Evolutionary conservation across 1,140 invertebrate species (phyloP).

Genomic region (Zaprionus inermis): DNA sequence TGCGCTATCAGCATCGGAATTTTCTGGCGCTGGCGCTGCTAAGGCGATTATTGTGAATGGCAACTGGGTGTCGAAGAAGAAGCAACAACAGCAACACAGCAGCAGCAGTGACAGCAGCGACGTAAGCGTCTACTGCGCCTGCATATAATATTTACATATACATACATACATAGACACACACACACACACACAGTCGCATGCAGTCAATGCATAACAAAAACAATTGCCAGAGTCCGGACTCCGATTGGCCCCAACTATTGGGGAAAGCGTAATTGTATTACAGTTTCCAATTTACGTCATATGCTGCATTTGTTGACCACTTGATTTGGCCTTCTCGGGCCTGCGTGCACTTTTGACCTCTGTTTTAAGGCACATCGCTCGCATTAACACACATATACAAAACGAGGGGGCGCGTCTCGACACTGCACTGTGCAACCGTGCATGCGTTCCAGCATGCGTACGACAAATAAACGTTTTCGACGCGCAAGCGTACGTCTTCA

Average conservation of each 20-base stretch:
- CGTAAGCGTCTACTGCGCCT: constrained; percentile 24
- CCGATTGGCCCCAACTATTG: constrained; percentile 16
- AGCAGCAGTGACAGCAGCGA: constrained; percentile 27
- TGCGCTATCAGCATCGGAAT: constrained; percentile 69
- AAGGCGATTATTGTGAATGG: constrained; percentile 18
- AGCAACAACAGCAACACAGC: constrained; percentile 37
- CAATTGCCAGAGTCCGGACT: constrained; percentile 24
- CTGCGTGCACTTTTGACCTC: constrained; percentile 76
- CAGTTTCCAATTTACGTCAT: constrained; percentile 32
- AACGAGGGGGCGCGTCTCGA: constrained; percentile 46
- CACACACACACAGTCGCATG: constrained; percentile 5
- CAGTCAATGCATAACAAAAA: constrained; percentile 44
- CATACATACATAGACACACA: constrained; percentile 16
- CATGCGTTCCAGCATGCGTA: constrained; percentile 2
- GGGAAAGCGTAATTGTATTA: constrained; percentile 2
- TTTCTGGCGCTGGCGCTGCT: constrained; percentile 41
- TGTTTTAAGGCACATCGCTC: constrained; percentile 45
- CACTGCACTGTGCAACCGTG: background rate
- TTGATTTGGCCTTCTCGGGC: constrained; percentile 29
- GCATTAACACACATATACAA: constrained; percentile 22
- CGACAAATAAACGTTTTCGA: constrained; percentile 20
- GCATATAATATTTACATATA: constrained; percentile 32
- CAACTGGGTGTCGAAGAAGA: constrained; percentile 32
- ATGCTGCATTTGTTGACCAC: constrained; percentile 25
- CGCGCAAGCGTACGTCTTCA: constrained; percentile 45